Conservation (phyloP, 2,113 vertebrate genomes). For the Aviceda subcristata region DNA sequence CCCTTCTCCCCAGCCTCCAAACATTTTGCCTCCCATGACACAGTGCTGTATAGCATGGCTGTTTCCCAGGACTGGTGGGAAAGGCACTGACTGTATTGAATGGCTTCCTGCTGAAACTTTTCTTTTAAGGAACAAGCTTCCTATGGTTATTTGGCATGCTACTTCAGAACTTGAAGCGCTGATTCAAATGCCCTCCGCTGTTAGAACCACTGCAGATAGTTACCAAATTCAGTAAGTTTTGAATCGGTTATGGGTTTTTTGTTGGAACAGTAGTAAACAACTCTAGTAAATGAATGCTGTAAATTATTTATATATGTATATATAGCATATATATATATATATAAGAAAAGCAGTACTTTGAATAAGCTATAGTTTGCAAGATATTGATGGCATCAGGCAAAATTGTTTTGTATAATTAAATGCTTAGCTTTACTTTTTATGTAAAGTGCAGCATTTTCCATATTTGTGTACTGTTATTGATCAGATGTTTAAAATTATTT, state of each 20-base stretch:
- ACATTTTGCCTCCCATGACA: background rate
- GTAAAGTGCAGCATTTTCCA: slow-evolving; percentile 74
- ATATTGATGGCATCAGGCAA: slow-evolving; percentile 38
- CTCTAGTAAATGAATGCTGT: slow-evolving; percentile 55
- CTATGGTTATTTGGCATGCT: background rate
- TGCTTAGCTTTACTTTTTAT: slow-evolving; percentile 80
- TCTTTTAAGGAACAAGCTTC: background rate
- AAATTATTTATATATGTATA: slow-evolving; percentile 68
- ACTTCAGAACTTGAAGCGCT: background rate
- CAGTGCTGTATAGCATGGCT: background rate
- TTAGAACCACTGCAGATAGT: slow-evolving; percentile 6
- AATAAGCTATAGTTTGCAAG: slow-evolving; percentile 51
- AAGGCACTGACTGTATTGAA: background rate
- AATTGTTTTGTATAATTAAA: slow-evolving; percentile 78
- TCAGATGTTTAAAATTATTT: slow-evolving; percentile 77
- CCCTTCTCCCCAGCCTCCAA: background rate
- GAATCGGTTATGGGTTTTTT: background rate
- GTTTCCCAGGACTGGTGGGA: background rate
- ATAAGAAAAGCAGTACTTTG: slow-evolving; percentile 57
- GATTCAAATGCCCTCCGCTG: background rate
- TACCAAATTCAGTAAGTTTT: slow-evolving; percentile 28
- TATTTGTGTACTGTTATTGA: slow-evolving; percentile 74
- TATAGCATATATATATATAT: slow-evolving; percentile 33
- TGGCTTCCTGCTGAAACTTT: slow-evolving; percentile 9
- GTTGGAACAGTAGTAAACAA: slow-evolving; percentile 41